Conservation (phyloP, 1,140 invertebrate genomes). For the Drosophila funebris region DNA sequence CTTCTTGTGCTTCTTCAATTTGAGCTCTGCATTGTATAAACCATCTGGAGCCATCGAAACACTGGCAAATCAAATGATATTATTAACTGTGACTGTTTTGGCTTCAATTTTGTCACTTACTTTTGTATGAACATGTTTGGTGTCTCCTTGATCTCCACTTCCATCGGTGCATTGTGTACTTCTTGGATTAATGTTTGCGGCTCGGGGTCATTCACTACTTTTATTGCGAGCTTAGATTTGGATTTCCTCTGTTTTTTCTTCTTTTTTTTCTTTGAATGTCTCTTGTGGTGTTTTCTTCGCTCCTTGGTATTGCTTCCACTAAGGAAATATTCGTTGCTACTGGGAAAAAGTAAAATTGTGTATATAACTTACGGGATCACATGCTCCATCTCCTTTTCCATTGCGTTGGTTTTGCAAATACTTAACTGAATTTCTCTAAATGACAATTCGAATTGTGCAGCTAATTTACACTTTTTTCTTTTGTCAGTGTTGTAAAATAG, state of each 20-base stretch:
- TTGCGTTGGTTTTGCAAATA: too few relatives aligned
- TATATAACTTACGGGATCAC: not conserved
- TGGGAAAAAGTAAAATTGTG: not conserved
- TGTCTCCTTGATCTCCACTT: not conserved
- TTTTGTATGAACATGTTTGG: not conserved
- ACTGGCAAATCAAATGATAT: not conserved
- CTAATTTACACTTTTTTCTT: too few relatives aligned
- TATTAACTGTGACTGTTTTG: not conserved
- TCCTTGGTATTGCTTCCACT: not conserved
- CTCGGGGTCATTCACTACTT: not conserved
- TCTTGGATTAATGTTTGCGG: not conserved
- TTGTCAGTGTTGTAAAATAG: too few relatives aligned
- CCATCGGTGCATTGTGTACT: not conserved
- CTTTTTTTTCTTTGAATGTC: not conserved
- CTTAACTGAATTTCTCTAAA: too few relatives aligned
- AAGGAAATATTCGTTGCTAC: not conserved
- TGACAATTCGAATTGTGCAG: too few relatives aligned
- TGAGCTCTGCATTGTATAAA: too few relatives aligned
- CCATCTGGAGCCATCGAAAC: too few relatives aligned
- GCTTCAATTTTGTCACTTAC: not conserved
- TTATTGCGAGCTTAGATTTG: not conserved
- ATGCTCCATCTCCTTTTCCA: too few relatives aligned
- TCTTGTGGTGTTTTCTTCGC: not conserved
- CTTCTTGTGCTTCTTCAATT: too few relatives aligned
- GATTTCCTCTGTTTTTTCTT: not conserved